A percentile compares a stretch with the other conserved stretches of the same genome.
Evolutionary conservation across 2,113 vertebrate genomes (phyloP).

Genomic region (Cryptoleucopteryx plumbea): DNA sequence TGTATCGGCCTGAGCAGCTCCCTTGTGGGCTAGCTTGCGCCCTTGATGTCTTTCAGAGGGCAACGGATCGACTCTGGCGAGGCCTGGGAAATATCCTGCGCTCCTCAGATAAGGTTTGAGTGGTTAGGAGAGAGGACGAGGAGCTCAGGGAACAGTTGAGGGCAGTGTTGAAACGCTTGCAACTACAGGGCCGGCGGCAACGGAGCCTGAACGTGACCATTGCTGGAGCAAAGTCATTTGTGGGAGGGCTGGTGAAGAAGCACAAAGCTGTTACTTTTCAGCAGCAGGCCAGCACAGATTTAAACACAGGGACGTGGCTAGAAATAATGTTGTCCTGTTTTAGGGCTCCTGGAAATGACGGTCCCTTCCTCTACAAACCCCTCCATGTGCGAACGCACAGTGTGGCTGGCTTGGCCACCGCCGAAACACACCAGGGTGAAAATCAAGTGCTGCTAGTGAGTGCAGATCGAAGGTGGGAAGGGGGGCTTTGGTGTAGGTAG

Average conservation of each 20-base stretch:
- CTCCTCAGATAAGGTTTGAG: not conserved
- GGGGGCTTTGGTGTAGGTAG: not conserved
- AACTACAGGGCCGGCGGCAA: not conserved
- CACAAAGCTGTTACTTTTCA: not conserved
- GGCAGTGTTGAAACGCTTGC: constrained; percentile 21
- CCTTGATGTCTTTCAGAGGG: not conserved
- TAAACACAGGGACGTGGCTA: not conserved
- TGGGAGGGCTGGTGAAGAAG: not conserved
- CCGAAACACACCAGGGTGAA: rapidly evolving
- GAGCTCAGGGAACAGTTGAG: constrained; percentile 2
- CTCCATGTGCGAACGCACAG: rapidly evolving
- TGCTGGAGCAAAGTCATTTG: not conserved
- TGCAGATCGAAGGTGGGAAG: not conserved
- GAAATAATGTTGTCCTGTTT: not conserved
- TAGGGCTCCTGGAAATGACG: not conserved
- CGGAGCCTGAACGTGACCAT: not conserved
- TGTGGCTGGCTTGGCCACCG: rapidly evolving
- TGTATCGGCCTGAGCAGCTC: not conserved
- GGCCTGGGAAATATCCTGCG: not conserved
- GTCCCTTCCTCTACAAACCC: not conserved
- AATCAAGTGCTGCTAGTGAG: not conserved
- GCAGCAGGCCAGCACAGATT: not conserved
- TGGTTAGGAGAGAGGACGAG: not conserved
- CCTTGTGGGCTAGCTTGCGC: not conserved
- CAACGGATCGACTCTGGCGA: not conserved